These are phyloP conservation scores for Pammene fasciana DNA, from an alignment of 2,888 invertebrate species.

Conservation along the genomic window DNA sequence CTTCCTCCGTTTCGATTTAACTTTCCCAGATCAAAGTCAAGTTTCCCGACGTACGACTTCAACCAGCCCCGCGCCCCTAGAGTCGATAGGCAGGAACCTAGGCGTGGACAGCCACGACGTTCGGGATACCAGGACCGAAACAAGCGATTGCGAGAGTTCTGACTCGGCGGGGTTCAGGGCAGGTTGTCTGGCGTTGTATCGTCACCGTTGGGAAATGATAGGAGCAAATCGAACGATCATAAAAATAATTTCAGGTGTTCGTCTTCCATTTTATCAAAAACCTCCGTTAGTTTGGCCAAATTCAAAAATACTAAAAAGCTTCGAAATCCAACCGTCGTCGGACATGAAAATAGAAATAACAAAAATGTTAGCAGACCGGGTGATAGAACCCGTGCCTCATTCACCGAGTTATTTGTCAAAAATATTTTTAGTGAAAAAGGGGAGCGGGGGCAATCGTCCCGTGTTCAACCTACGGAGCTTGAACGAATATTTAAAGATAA, in stretches of 20 bases:
- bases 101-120: not conserved
- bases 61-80: not conserved
- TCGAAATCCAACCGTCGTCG: conserved; percentile 3
- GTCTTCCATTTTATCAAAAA: conserved; percentile 2
- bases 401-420: conserved; percentile 11
- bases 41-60: not conserved
- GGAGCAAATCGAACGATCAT: not conserved
- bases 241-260: not conserved
- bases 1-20: not conserved
- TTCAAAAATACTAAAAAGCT: not conserved
- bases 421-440: conserved; percentile 9
- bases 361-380: conserved; percentile 2
- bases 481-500: conserved; percentile 32
- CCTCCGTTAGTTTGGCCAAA: not conserved
- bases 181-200: not conserved
- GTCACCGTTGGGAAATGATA: not conserved
- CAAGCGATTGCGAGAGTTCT: not conserved
- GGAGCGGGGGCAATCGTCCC: not conserved
- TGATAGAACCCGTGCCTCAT: not conserved
- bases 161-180: conserved; percentile 3
- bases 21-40: not conserved
- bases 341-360: not conserved
- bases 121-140: not conserved
- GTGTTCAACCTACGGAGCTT: not conserved
- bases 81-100: conserved; percentile 3